Percentiles rank a stretch among this genome's conserved stretches.
These are phyloP conservation scores for Pipa parva DNA, from an alignment of 2,113 vertebrate genomes.

Conservation along the genomic window DNA sequence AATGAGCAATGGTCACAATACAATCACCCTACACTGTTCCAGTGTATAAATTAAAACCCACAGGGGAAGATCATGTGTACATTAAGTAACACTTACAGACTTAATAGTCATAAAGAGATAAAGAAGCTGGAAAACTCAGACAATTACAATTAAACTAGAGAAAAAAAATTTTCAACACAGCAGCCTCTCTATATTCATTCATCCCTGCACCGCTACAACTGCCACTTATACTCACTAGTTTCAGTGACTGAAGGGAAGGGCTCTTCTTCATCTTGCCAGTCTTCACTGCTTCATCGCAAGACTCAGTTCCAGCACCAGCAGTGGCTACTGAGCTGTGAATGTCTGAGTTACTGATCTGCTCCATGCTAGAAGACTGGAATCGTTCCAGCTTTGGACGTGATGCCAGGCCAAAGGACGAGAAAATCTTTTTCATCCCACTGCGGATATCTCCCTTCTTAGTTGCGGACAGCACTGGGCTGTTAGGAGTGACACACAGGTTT, in stretches of 20 bases:
- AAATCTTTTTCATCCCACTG: slow-evolving; percentile 68
- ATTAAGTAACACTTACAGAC: no score
- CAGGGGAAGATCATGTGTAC: no score
- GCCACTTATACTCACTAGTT: slow-evolving; percentile 65
- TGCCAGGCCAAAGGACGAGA: slow-evolving; percentile 71
- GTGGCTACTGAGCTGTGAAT: background rate
- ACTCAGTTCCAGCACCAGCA: slow-evolving; percentile 1
- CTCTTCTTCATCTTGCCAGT: slow-evolving; percentile 68
- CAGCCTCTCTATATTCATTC: no score
- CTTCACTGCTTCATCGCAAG: slow-evolving; percentile 9
- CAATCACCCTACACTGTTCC: no score
- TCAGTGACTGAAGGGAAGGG: slow-evolving; percentile 81
- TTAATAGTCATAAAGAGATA: no score
- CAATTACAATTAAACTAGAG: no score
- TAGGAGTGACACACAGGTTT: background rate
- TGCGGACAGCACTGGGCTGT: background rate
- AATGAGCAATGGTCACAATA: no score
- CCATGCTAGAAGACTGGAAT: slow-evolving; percentile 72
- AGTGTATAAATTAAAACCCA: no score
- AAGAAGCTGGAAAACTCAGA: no score
- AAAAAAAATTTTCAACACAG: no score
- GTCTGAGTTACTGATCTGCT: slow-evolving; percentile 53
- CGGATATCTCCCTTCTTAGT: slow-evolving; percentile 47
- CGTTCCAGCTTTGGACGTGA: slow-evolving; percentile 71
- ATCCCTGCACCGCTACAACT: background rate